These are phyloP conservation scores for Nezara viridula DNA, from an alignment of 2,888 invertebrate genomes.

Conservation along the genomic window DNA sequence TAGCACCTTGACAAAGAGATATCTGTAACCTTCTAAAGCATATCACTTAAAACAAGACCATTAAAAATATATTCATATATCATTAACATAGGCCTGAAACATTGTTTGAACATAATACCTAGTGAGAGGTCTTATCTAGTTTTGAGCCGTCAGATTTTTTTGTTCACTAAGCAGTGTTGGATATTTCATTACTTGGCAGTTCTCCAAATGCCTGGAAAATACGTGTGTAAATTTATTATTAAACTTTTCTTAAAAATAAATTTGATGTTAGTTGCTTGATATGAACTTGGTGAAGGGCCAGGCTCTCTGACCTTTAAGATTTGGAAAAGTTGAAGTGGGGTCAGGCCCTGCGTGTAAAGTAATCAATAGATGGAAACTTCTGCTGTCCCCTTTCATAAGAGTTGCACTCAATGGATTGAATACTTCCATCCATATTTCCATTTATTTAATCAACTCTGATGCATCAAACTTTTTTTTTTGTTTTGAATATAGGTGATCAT, in stretches of 20 bases:
- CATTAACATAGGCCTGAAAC: neutral
- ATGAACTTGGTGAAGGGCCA: constrained; percentile 18
- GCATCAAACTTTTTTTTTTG: neutral
- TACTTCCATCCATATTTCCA: too few species aligned
- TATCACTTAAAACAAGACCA: constrained; percentile 1
- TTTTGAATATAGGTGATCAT: neutral
- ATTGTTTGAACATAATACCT: neutral
- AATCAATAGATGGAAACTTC: constrained; percentile 37
- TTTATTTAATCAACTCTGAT: too few species aligned
- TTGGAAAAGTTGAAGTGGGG: constrained; percentile 26
- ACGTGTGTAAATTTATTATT: neutral
- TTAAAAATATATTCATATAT: neutral
- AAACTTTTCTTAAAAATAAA: neutral
- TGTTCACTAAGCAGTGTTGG: constrained; percentile 20
- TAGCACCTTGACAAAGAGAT: constrained; percentile 25
- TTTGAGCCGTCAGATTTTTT: neutral
- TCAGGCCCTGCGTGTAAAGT: constrained; percentile 29
- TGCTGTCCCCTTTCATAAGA: neutral
- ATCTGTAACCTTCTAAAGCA: constrained; percentile 26
- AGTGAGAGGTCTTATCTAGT: neutral
- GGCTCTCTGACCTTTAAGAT: constrained; percentile 29
- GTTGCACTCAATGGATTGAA: neutral
- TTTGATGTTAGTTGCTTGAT: neutral
- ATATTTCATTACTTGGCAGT: constrained; percentile 17
- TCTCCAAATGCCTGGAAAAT: constrained; percentile 19